A percentile compares a stretch with the other conserved stretches of the same genome.
Conservation (phyloP, 2,113 vertebrate species). For the Calonectris borealis region DNA sequence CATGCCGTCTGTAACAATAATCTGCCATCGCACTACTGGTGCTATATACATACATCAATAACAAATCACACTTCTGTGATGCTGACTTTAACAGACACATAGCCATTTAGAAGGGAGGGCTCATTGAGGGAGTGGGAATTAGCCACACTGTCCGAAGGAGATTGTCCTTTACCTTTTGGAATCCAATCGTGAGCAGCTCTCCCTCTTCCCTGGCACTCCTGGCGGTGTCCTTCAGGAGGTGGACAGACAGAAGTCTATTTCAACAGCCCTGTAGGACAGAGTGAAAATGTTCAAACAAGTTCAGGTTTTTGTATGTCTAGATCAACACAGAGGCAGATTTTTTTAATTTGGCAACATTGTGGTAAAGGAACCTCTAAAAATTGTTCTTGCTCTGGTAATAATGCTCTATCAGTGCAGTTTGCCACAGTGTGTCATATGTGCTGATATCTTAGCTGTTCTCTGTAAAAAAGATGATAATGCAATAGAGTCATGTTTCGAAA, state of each 20-base stretch:
- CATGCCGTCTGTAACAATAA: not conserved
- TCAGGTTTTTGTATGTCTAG: not conserved
- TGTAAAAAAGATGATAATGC: not conserved
- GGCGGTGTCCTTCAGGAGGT: not conserved
- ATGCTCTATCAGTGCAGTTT: not conserved
- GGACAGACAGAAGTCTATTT: not conserved
- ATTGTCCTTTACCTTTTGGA: not conserved
- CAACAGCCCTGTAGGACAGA: not conserved
- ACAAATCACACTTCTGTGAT: not conserved
- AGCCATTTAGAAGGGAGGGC: not conserved
- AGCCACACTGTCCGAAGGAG: not conserved
- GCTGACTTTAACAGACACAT: not conserved
- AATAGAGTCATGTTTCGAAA: not conserved
- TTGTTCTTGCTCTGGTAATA: not conserved
- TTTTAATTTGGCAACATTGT: not conserved
- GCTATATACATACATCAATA: not conserved
- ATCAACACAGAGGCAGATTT: not conserved
- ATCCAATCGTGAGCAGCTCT: not conserved
- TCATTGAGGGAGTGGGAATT: not conserved
- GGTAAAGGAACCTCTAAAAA: not conserved
- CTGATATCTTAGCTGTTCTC: not conserved
- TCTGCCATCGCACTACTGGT: not conserved
- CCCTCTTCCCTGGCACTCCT: not conserved
- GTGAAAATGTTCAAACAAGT: not conserved
- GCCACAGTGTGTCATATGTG: not conserved